Evolutionary conservation across 1,140 invertebrate species (phyloP).

Genomic region (Meteorus sp.): DNA sequence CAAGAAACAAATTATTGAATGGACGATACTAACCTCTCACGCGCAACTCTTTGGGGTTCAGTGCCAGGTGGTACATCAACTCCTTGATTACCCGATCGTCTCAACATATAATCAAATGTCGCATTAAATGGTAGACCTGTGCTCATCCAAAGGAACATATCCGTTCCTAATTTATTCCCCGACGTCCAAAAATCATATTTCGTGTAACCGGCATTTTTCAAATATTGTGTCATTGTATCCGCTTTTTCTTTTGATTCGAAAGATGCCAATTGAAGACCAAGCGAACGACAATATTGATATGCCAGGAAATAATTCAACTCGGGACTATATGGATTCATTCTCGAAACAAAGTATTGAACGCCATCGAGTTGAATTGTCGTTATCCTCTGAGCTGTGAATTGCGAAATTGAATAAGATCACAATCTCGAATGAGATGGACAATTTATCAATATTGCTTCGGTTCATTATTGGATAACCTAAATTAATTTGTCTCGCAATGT

Average conservation of each 20-base stretch:
- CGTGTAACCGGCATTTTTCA: conserved; percentile 78
- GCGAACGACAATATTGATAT: conserved; percentile 84
- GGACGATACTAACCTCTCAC: conserved; percentile 72
- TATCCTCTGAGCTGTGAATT: conserved; percentile 63
- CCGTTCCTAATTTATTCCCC: conserved; percentile 81
- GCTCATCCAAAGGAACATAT: conserved; percentile 79
- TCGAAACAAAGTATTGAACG: conserved; percentile 84
- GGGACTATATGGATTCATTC: conserved; percentile 85
- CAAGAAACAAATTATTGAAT: conserved; percentile 79
- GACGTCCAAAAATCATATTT: conserved; percentile 88
- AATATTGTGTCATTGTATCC: conserved; percentile 78
- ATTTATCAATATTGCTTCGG: no score
- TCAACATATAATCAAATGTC: conserved; percentile 57
- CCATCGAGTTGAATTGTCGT: conserved; percentile 79
- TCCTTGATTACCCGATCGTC: conserved; percentile 20
- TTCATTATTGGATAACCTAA: no score
- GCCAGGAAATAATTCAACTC: conserved; percentile 85
- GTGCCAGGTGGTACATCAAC: conserved; percentile 61
- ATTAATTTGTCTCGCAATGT: no score
- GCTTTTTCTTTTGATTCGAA: conserved; percentile 86
- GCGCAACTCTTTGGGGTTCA: conserved; percentile 72
- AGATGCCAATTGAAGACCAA: conserved; percentile 80
- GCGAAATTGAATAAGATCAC: not conserved
- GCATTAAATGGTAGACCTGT: conserved; percentile 83
- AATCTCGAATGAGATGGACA: no score